Evolutionary conservation across 1,140 invertebrate species (phyloP).

Genomic region (Platyscapa corneri): DNA sequence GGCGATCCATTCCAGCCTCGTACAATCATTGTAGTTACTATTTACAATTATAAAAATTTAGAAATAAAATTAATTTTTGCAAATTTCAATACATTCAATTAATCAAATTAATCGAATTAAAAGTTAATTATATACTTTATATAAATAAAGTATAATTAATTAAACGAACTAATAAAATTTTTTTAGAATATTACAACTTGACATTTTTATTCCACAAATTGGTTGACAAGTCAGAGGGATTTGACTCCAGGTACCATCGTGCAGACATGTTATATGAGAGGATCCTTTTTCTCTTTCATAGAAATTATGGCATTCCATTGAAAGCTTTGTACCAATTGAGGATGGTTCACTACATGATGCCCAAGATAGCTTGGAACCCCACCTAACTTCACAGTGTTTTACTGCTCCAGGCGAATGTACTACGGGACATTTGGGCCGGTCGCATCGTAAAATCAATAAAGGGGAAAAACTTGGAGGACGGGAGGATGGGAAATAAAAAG

Average conservation of each 20-base stretch:
- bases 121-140: no score
- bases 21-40: conserved; percentile 66
- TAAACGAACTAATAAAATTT: not conserved
- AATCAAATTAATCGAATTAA: not conserved
- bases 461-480: no score
- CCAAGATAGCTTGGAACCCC: conserved; percentile 60
- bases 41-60: not conserved
- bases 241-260: conserved; percentile 70
- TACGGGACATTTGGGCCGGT: conserved; percentile 57
- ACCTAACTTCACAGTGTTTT: conserved; percentile 61
- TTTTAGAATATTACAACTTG: not conserved
- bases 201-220: conserved; percentile 55
- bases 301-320: conserved; percentile 64
- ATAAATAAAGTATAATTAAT: not conserved
- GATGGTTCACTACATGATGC: conserved; percentile 60
- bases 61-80: no score
- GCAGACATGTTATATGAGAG: conserved; percentile 62
- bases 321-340: conserved; percentile 61
- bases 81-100: no score
- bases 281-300: conserved; percentile 60
- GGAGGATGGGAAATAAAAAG: no score
- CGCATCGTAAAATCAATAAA: no score
- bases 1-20: conserved; percentile 61
- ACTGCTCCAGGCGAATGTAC: conserved; percentile 52
- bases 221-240: conserved; percentile 64